Evolutionary conservation across 1,140 invertebrate species (phyloP), one percentile per base, ranked within the genome.

Genomic region (Anoplophora glabripennis): DNA sequence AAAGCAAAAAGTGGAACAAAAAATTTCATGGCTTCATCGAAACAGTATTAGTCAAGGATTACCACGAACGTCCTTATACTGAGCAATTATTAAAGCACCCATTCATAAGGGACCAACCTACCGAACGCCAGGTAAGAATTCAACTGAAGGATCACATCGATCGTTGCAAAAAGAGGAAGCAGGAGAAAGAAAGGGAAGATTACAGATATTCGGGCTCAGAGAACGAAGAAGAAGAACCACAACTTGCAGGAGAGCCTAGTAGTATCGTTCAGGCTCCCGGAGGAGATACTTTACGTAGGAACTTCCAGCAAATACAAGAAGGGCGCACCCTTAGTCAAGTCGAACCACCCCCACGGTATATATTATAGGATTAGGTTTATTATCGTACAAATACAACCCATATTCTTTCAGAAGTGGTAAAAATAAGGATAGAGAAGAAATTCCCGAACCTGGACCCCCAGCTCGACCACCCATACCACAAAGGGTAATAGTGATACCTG

Each of bases 101-200:
- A 42, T 99, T 99, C 76, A 98, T 99, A 68, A 84, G 90, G 75
- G 97, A 99, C 80, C 95, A 99, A 78, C 95, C 96, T 1, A 97
- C 94, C 55, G 97, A 99, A 77, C 81, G 95, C 68, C 95, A 99
- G 83, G 94, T 98, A 44, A 84, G 96, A 72, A 98, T 97, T 79
- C 95, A 99, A 74, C 86, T 99, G 18, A 99, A 99, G 80, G 98
- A 99, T 78, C 96, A 99, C 77, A 98, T 99, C 76, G 98, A 99
- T 79, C 82, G 96, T 57, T 94, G 92, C 79, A 95, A 94, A 80
- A 95, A 94, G 76, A 86, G 92, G 74, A 94, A 94, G 80, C 90
- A 93, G 73, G 91, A 94, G 69, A 93, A 92, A 80, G 88, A 89
- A 67, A 81, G 89, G 48, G 88, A 90, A 67, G 88, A 92, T 71